Evolutionary conservation across 2,797 vertebrate genomes (phyloP).

Genomic region (Trachurus trachurus): DNA sequence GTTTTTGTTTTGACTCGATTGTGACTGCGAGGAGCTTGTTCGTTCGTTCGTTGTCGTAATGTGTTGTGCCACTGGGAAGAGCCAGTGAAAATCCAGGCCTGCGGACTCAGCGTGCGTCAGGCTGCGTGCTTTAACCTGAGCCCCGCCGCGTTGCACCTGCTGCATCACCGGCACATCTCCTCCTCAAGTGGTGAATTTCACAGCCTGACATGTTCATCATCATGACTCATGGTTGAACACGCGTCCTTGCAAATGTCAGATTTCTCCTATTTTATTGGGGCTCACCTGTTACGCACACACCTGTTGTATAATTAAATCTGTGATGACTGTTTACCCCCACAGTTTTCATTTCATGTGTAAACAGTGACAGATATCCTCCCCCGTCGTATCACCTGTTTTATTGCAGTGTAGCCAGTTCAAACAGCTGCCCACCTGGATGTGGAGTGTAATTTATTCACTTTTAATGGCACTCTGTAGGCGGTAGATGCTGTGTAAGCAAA

Average conservation of each 20-base stretch:
- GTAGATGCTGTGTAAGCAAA: background rate
- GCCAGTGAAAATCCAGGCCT: background rate
- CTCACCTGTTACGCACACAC: no score
- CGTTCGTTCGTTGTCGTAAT: background rate
- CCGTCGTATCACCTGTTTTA: background rate
- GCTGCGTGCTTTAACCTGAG: background rate
- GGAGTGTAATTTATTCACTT: background rate
- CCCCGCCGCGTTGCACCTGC: background rate
- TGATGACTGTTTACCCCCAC: background rate
- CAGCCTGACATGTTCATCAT: background rate
- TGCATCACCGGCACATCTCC: conserved; percentile 1
- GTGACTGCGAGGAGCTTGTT: conserved; percentile 1
- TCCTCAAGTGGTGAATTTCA: background rate
- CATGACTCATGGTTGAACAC: background rate
- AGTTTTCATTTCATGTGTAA: conserved; percentile 19
- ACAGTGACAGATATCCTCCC: conserved; percentile 13
- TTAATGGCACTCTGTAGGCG: background rate
- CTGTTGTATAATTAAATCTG: background rate
- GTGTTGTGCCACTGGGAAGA: background rate
- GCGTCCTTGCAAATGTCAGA: background rate
- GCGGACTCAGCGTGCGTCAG: background rate
- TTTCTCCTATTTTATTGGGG: background rate
- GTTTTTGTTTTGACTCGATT: background rate
- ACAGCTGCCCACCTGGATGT: conserved; percentile 14
- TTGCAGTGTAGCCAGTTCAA: conserved; percentile 12